Conservation (phyloP, 2,888 invertebrate species). For the Drosophila suboccidentalis region DNA sequence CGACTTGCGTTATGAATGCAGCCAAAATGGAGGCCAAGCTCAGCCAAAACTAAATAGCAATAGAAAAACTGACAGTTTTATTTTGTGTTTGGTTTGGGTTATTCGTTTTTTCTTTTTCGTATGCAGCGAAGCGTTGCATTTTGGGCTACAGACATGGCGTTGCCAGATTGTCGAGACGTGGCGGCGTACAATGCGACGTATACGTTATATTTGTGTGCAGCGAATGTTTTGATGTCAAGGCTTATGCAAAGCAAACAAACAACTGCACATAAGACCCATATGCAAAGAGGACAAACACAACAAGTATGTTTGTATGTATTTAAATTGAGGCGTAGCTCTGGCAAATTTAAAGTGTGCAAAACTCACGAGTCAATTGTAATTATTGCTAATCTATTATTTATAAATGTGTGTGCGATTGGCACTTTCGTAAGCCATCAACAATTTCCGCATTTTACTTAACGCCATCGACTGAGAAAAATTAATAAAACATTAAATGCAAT, state of each 20-base stretch:
- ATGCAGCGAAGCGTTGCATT: conserved; percentile 80
- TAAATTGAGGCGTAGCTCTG: conserved; percentile 11
- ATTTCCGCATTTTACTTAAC: conserved; percentile 74
- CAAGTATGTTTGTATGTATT: not conserved
- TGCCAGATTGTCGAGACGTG: conserved; percentile 65
- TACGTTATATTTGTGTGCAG: conserved; percentile 49
- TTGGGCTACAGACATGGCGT: conserved; percentile 72
- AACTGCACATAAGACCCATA: conserved; percentile 30
- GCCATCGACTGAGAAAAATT: conserved; percentile 66
- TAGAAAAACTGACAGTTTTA: conserved; percentile 53
- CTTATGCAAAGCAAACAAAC: conserved; percentile 37
- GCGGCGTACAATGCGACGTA: conserved; percentile 48
- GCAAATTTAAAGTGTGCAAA: conserved; percentile 26
- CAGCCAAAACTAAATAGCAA: conserved; percentile 77
- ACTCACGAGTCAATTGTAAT: conserved; percentile 42
- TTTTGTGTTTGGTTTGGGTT: conserved; percentile 30
- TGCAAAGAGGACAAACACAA: conserved; percentile 40
- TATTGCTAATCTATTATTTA: conserved; percentile 56
- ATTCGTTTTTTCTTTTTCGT: conserved; percentile 46
- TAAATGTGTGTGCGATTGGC: conserved; percentile 35
- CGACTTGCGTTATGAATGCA: conserved; percentile 81
- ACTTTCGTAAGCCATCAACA: conserved; percentile 44
- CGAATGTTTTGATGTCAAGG: conserved; percentile 68
- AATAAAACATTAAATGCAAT: conserved; percentile 74
- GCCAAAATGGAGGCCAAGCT: conserved; percentile 80